Evolutionary conservation across 2,888 invertebrate species (phyloP).

Genomic region (Euzetes globulus): DNA sequence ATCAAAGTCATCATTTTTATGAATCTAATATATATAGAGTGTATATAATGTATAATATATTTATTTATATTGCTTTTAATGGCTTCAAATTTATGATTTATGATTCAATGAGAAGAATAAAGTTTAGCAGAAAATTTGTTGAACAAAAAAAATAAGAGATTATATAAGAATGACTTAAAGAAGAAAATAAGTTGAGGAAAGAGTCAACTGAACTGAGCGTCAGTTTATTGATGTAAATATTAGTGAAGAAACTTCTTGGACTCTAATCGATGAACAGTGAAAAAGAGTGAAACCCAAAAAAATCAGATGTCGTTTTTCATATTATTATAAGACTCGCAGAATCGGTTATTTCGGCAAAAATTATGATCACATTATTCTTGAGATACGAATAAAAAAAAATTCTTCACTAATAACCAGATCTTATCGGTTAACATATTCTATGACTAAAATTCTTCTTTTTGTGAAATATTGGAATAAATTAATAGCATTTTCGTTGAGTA

Average conservation of each 20-base stretch:
- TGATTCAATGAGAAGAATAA: background rate
- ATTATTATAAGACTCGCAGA: background rate
- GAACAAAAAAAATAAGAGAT: background rate
- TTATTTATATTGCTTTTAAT: constrained; percentile 2
- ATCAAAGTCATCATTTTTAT: constrained; percentile 25
- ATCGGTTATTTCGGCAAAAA: background rate
- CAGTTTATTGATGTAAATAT: no score
- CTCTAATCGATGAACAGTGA: no score
- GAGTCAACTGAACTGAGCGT: no score
- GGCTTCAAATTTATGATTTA: background rate
- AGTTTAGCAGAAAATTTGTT: background rate
- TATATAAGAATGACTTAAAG: background rate
- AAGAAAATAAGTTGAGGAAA: background rate
- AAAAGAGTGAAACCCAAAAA: background rate
- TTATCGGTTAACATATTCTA: background rate
- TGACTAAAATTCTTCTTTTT: background rate
- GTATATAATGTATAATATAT: background rate
- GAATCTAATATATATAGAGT: background rate
- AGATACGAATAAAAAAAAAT: background rate
- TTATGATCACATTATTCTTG: background rate
- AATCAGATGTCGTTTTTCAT: background rate
- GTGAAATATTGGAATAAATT: background rate
- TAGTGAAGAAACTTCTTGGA: no score
- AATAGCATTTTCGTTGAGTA: background rate
- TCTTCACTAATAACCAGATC: background rate